Base-by-base conservation (phyloP, 64 coral and sea anemone species). In the Pocillopora verrucosa region DNA sequence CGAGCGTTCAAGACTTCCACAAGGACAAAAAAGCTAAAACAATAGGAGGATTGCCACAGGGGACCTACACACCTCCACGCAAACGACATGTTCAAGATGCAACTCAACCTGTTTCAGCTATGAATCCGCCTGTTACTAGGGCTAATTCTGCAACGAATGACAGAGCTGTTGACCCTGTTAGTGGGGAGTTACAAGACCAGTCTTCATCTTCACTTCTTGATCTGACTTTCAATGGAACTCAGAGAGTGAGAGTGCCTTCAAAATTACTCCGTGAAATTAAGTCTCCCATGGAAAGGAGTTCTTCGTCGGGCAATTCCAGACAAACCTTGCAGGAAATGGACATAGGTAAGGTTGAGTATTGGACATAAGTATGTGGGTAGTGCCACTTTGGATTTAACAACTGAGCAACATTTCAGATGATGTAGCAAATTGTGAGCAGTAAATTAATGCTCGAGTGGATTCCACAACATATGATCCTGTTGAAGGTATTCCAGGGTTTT, bases 231-330 rank as follows among this genome's bases (percentile, higher is more conserved):
- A 92, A 72, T 83, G 94, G 94, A 16, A 90, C 88, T 24, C 90
- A 88, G 24, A 92, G 90, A 73, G 96, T 95, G 2, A 89, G 73
- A 72, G 74, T 98, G 38, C 90, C 96, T 72, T 94, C 96, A 9
- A 89, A 88, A 70, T 77, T 98, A 72, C 89, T 98, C 22, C 90
- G 90, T 9, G 93, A 98, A 86, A 95, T 98, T 17, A 92, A 92
- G 35, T 92, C 93, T 76, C 96, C 96, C 45, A 26, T 90, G 36
- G 90, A 98, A 37, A 87, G 90, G 86, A 86, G 79, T 93, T 68
- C 65, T 56, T 72, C 64, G 13, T 56, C 82, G 9, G 13, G 26
- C 22, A 63, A 57, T 57, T 72, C 65, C 36, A 85, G 13, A 16
- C 36, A 85, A 72, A 38, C 45, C 13, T 4, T 36, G 1, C 22